Conservation (phyloP, 2,888 invertebrate genomes). For the Dryococelus australis region DNA sequence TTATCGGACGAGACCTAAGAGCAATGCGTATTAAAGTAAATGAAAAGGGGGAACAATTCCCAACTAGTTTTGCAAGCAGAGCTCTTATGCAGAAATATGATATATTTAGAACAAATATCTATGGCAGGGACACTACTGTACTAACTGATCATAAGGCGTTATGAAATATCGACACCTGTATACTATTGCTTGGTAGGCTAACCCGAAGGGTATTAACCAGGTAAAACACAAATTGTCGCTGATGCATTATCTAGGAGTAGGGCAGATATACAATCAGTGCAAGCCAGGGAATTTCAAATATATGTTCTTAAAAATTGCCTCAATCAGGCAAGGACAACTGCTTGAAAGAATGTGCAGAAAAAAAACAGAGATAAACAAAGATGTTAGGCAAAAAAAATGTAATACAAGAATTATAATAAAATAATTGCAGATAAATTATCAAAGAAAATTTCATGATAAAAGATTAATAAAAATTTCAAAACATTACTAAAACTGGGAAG, state of each 20-base stretch:
- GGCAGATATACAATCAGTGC: neutral
- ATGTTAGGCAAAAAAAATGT: neutral
- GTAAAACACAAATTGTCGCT: neutral
- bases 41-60: neutral
- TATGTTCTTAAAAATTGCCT: neutral
- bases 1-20: neutral
- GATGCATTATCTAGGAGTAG: neutral
- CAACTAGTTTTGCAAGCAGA: constrained; percentile 22
- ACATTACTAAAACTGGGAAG: too few species aligned
- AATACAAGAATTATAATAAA: too few species aligned
- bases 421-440: too few species aligned
- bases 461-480: too few species aligned
- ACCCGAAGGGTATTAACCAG: neutral
- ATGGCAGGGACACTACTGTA: neutral
- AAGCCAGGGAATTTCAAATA: neutral
- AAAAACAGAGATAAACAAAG: neutral
- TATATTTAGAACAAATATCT: neutral
- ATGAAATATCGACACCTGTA: neutral
- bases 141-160: neutral
- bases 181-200: neutral
- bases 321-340: neutral
- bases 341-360: neutral
- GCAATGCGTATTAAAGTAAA: neutral
- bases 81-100: neutral
- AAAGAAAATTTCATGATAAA: too few species aligned